phyloP scores from a whole-genome alignment of 1,140 invertebrate genomes.

The Listronotus bonariensis region DNA sequence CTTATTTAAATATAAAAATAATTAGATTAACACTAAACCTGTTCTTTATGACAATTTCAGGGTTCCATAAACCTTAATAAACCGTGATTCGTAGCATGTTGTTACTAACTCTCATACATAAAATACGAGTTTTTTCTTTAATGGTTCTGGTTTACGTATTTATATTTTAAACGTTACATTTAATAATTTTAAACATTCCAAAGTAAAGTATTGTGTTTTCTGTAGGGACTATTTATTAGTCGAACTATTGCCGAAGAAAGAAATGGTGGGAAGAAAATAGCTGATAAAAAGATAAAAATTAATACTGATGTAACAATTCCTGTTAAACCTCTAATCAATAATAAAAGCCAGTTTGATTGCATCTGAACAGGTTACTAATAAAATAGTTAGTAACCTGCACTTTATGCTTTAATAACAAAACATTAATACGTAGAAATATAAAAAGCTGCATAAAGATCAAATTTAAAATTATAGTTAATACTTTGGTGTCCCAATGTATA shows the following conservation, averaged over 20 bases:
- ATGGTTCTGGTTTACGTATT: not conserved
- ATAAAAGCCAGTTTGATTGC: too few relatives aligned
- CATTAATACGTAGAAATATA: too few relatives aligned
- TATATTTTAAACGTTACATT: too few relatives aligned
- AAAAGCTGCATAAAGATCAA: too few relatives aligned
- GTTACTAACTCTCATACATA: constrained; percentile 23
- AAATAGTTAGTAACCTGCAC: too few relatives aligned
- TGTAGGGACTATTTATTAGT: constrained; percentile 32
- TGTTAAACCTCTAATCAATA: too few relatives aligned
- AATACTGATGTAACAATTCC: not conserved
- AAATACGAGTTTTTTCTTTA: not conserved
- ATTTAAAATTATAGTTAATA: too few relatives aligned
- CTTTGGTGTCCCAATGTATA: too few relatives aligned
- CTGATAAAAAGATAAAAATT: constrained; percentile 10
- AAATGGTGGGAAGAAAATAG: constrained; percentile 30
- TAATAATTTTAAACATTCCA: not conserved
- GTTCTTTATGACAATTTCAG: constrained; percentile 31
- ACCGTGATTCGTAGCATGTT: constrained; percentile 14
- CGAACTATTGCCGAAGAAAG: constrained; percentile 25
- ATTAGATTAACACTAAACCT: constrained; percentile 6
- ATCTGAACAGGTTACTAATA: too few relatives aligned
- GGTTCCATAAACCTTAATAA: constrained; percentile 21
- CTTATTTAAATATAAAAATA: too few relatives aligned
- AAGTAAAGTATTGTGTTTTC: not conserved
- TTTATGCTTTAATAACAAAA: too few relatives aligned